A percentile compares a stretch with the other conserved stretches of the same genome.
Conservation (phyloP, 2,888 invertebrate genomes). For the Lochmaea capreae region DNA sequence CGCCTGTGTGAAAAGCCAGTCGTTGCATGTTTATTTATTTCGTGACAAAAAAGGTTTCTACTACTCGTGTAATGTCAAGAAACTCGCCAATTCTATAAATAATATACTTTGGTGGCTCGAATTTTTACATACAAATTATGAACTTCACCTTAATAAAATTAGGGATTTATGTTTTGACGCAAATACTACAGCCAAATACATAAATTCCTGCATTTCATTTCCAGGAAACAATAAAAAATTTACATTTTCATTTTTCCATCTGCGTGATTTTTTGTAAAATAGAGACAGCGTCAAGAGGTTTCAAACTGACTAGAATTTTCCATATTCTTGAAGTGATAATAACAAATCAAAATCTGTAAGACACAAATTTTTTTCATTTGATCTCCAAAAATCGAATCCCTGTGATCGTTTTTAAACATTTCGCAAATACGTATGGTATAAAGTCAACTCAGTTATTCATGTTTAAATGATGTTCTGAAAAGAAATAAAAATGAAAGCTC, state of each 20-base stretch:
- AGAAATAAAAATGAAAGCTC: slow-evolving; percentile 12
- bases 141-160: slow-evolving; percentile 7
- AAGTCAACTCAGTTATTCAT: slow-evolving; percentile 4
- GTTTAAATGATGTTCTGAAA: slow-evolving; percentile 13
- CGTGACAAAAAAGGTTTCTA: slow-evolving; percentile 10
- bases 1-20: not conserved
- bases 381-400: not conserved
- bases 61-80: slow-evolving; percentile 5
- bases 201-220: not conserved
- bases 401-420: not conserved
- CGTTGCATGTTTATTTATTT: slow-evolving; percentile 11
- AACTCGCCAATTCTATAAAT: slow-evolving; percentile 4
- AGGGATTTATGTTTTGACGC: slow-evolving; percentile 1
- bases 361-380: not conserved
- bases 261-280: not conserved
- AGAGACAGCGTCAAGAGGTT: no score
- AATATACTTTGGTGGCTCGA: not conserved
- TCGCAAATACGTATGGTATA: not conserved
- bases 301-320: no score
- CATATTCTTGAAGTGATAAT: no score
- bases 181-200: not conserved
- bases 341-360: no score
- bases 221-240: not conserved
- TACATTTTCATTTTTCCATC: not conserved
- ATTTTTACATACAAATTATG: slow-evolving; percentile 9